These are phyloP conservation scores for Monopterus albus DNA, from an alignment of 2,113 vertebrate species.

Conservation along the genomic window DNA sequence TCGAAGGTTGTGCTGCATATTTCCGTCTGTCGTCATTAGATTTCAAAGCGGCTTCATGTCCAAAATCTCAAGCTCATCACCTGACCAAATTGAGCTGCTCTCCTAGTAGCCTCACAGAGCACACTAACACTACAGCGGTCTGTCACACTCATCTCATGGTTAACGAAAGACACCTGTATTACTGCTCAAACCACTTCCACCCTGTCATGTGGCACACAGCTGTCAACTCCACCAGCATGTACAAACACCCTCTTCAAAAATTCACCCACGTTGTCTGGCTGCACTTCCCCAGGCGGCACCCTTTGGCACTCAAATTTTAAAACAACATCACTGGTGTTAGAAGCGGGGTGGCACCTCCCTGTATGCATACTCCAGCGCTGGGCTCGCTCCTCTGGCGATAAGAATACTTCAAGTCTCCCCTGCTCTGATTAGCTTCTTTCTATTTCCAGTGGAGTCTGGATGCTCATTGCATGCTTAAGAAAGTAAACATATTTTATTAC, in stretches of 20 bases:
- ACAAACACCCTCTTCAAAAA: neutral
- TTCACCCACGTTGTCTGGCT: neutral
- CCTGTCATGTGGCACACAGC: constrained; percentile 3
- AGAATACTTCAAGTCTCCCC: neutral
- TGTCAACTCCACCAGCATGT: constrained; percentile 1
- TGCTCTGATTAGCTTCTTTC: neutral
- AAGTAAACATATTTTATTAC: neutral
- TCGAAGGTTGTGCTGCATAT: constrained; percentile 1
- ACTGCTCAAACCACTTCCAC: constrained; percentile 7
- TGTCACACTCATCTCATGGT: neutral
- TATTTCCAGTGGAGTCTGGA: neutral
- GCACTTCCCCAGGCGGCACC: constrained; percentile 5
- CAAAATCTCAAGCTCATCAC: neutral
- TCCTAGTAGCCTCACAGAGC: neutral
- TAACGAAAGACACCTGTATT: neutral
- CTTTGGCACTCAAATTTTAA: constrained; percentile 9
- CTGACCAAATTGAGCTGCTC: neutral
- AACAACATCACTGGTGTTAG: constrained; percentile 19
- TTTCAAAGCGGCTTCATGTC: neutral
- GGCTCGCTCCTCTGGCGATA: neutral
- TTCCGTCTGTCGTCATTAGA: neutral
- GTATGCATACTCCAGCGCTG: constrained; percentile 13
- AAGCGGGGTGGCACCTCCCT: constrained; percentile 33
- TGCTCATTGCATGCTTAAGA: no score
- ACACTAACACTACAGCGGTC: neutral